phyloP scores from a whole-genome alignment of 2,113 vertebrate species.

The Vidua macroura region DNA sequence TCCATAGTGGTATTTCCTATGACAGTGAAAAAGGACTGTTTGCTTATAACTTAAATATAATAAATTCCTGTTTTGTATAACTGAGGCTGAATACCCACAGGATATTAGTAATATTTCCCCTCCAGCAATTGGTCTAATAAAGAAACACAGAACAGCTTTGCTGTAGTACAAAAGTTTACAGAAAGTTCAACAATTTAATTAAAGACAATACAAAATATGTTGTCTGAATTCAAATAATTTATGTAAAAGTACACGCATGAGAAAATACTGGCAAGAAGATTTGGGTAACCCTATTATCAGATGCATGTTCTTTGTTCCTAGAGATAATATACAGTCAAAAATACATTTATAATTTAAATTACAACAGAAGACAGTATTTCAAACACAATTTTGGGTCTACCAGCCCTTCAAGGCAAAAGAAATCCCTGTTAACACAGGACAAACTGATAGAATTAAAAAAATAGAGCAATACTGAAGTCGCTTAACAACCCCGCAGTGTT shows the following conservation, averaged over 20 bases:
- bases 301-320: background rate
- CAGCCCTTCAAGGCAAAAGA: background rate
- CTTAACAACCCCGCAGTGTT: background rate
- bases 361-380: conserved; percentile 33
- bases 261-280: conserved; percentile 1
- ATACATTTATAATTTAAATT: conserved; percentile 7
- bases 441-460: background rate
- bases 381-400: background rate
- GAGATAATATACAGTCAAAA: conserved; percentile 19
- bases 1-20: background rate
- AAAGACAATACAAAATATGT: conserved; percentile 58
- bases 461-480: background rate
- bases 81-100: conserved; percentile 48
- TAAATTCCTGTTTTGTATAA: background rate
- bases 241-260: conserved; percentile 50
- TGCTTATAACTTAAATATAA: background rate
- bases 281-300: background rate
- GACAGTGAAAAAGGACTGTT: background rate
- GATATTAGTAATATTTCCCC: conserved; percentile 41
- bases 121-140: conserved; percentile 61
- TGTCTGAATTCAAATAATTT: conserved; percentile 44
- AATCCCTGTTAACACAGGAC: background rate
- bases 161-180: conserved; percentile 49
- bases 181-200: conserved; percentile 50
- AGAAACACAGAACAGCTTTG: conserved; percentile 61